phyloP scores from a whole-genome alignment of 2,113 vertebrate genomes.

The Copsychus sechellarum region DNA sequence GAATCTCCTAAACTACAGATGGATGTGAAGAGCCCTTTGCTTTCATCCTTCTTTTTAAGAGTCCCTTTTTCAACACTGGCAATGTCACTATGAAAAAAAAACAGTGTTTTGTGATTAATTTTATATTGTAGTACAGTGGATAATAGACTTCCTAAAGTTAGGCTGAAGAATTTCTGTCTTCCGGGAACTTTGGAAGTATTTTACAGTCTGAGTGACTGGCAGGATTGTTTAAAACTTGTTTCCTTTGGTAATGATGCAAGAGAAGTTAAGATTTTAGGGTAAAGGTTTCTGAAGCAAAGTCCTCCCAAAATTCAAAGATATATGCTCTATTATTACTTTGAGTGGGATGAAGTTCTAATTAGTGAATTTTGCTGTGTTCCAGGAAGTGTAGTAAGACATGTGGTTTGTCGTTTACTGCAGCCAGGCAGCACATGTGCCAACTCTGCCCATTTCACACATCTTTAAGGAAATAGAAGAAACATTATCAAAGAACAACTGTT shows the following conservation, averaged over 20 bases:
- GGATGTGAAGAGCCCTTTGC: not conserved
- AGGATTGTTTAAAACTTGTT: not conserved
- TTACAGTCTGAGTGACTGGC: not conserved
- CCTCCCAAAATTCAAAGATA: not conserved
- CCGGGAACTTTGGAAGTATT: not conserved
- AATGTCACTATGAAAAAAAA: not conserved
- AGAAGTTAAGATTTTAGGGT: not conserved
- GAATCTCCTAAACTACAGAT: slow-evolving; percentile 26
- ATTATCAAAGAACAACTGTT: too few species aligned
- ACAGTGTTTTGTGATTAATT: not conserved
- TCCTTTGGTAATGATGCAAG: not conserved
- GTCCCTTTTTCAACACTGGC: not conserved
- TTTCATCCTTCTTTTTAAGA: slow-evolving; percentile 21
- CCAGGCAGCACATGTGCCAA: not conserved
- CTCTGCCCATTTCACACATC: fast-evolving
- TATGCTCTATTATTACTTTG: not conserved
- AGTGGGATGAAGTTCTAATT: not conserved
- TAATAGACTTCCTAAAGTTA: not conserved
- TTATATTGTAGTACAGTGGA: not conserved
- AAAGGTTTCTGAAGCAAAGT: not conserved
- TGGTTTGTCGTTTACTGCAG: not conserved
- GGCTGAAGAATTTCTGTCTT: not conserved
- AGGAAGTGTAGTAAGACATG: not conserved
- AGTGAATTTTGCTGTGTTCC: not conserved
- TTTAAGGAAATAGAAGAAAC: not conserved